A percentile compares a stretch with the other conserved stretches of the same genome.
Conservation (phyloP, 1,140 invertebrate genomes). For the Plutomurus gul region DNA sequence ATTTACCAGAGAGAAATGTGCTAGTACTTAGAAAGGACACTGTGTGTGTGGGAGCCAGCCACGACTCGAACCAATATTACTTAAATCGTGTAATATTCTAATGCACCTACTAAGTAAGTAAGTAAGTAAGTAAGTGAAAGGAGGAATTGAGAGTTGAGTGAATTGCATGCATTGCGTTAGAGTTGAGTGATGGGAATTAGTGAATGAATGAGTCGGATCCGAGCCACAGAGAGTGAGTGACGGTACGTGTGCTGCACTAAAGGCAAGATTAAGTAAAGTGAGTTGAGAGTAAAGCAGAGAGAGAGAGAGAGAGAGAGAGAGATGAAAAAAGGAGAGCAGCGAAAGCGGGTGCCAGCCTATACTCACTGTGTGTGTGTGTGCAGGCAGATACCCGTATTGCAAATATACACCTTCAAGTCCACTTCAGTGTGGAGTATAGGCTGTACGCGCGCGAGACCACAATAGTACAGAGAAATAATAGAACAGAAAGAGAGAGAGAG, state of each 20-base stretch:
- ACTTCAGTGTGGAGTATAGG: too few relatives aligned
- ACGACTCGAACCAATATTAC: too few relatives aligned
- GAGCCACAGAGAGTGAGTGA: not conserved
- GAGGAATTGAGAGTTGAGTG: not conserved
- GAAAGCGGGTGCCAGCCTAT: not conserved
- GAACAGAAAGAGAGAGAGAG: not conserved
- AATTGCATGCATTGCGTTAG: not conserved
- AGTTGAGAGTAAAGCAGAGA: not conserved
- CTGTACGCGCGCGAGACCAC: not conserved
- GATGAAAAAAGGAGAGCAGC: slow-evolving; percentile 16
- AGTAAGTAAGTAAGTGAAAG: not conserved
- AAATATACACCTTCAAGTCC: too few relatives aligned
- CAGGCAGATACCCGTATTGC: too few relatives aligned
- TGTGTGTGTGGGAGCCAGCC: too few relatives aligned
- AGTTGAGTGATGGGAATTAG: not conserved
- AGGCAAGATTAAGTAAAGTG: slow-evolving; percentile 27
- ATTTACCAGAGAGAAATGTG: too few relatives aligned
- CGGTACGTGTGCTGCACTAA: not conserved
- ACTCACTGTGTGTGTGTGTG: not conserved
- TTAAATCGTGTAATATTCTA: not conserved
- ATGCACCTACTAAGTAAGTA: not conserved
- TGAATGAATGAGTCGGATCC: not conserved
- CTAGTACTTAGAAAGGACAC: too few relatives aligned
- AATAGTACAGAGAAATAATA: not conserved
- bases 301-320: slow-evolving; percentile 4